phyloP scores from a whole-genome alignment of 2,888 invertebrate species.

The Charanyca ferruginea region DNA sequence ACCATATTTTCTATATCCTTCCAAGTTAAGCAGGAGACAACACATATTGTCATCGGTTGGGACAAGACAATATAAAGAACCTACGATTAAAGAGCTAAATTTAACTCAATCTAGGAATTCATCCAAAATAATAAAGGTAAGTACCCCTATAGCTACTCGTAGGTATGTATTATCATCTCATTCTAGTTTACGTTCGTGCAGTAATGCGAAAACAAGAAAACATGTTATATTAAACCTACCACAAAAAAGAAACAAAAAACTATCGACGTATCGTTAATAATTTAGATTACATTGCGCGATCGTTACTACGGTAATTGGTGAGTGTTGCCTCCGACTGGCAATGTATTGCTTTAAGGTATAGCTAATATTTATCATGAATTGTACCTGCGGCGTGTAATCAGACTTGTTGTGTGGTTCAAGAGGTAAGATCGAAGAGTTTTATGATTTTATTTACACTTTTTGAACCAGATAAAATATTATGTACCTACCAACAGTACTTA shows the following conservation, averaged over 20 bases:
- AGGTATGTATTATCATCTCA: not conserved
- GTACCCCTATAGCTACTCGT: too few species aligned
- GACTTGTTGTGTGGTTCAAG: conserved; percentile 38
- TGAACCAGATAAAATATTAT: too few species aligned
- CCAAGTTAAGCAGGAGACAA: too few species aligned
- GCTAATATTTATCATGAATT: conserved; percentile 63
- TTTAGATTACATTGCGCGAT: conserved; percentile 44
- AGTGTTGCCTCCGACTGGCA: conserved; percentile 24
- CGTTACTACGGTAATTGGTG: conserved; percentile 25
- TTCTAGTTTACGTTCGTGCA: conserved; percentile 24
- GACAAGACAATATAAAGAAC: too few species aligned
- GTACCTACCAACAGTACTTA: too few species aligned
- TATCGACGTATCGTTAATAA: conserved; percentile 14
- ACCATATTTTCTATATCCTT: too few species aligned
- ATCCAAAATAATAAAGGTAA: too few species aligned
- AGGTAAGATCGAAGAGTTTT: not conserved
- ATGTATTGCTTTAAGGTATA: conserved; percentile 48
- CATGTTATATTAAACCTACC: conserved; percentile 5
- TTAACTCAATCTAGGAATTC: too few species aligned
- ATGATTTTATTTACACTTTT: not conserved
- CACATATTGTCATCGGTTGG: too few species aligned
- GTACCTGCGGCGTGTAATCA: conserved; percentile 55
- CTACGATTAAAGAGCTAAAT: too few species aligned
- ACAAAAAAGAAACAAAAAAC: conserved; percentile 2
- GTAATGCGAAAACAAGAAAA: conserved; percentile 10